Base-by-base conservation (phyloP, 1,140 invertebrate genomes). In the Zaprionus tsacasi region DNA sequence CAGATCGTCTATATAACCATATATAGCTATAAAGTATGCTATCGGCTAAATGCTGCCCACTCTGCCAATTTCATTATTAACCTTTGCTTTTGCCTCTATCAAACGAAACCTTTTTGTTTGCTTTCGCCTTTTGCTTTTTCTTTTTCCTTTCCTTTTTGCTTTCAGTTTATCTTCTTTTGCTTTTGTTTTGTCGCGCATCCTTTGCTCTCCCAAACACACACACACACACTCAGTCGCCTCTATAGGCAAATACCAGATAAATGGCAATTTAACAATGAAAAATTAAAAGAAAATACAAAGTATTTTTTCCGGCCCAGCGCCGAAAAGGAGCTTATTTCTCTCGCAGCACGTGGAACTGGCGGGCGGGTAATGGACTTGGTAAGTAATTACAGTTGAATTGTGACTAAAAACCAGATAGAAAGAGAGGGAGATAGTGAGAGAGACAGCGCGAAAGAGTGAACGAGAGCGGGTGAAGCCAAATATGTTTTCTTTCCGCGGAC, bases 251-350 rank as follows among this genome's bases (percentile, higher is more conserved):
- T 70, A 70, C 25, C 72, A 75, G 67, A 75, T 75, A 81, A 89
- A 88, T 82, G 83, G 85, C 81, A 89, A 89, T 88, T 88, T 88
- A 89, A 88, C 81, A 89, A 89, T 83, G 83, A 88, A 88, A 89
- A 89, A 89, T 88, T 89, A 89, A 83, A 89, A 78, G 85, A 81
- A 83, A 88, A 89, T 85, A 83, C 78, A 70, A 83, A 89, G 80
- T 89, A 76, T 72, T 66, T 76, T 77, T 54, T 86, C 35, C 50
- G 35, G 15, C 52, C 63, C 43, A 48, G 64, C 48, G 55, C 57
- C 59, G 59, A 60, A 72, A 82, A 82, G 81, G 67, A 78, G 79
- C 82, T 86, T 82, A 86, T 78, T 70, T 78, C 57, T 76, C 56
- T 48, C 35, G 45, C 48, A 45, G 40, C 40, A 45, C 27, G 27